Evolutionary conservation across 2,113 vertebrate genomes (phyloP), one percentile per base, ranked within the genome.

Genomic region (Prunella himalayana): DNA sequence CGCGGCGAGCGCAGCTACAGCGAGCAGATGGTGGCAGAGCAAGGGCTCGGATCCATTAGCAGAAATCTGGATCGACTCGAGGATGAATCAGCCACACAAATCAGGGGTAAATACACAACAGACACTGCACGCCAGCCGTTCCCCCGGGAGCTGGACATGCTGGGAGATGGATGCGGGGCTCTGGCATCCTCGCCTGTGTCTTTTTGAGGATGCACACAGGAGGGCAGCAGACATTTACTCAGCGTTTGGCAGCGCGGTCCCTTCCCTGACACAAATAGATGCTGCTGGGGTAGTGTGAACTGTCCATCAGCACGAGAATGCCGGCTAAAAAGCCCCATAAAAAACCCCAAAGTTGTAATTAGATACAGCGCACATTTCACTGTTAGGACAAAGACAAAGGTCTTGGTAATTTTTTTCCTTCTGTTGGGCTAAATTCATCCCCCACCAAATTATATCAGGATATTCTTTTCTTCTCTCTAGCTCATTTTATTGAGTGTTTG

Each of bases 181-280:
- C 45, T 16, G 4, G 4, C 24, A 33, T 82, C 31, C 31, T 33
- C 11, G 13, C 19, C 1, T 15, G 28, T 91, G 97, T 92, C 47
- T 94, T 98, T 95, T 95, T 84, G 54, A 25, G 44, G 81, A 88
- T 41, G 37, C 21, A 94, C 98, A 97, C 97, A 97, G 97, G 98
- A 97, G 98, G 97, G 98, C 97, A 97, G 97, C 96, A 98, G 87
- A 97, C 95, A 96, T 95, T 96, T 97, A 97, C 94, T 95, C 89
- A 97, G 92, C 7, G 56, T 49, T 90, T 80, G 81, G 76, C 79
- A 66, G 6, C 4, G 13, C 59, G 2, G 1, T 18, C 23, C 50
- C 49, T 45, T 23, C 57, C 39, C 44, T 39, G 63, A 44, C 27
- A 10, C 33, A 17, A 35, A 49, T 4, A 77, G 65, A 31, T 12